Evolutionary conservation across 2,113 vertebrate species (phyloP), one percentile per base, ranked within the genome.

Genomic region (Etheostoma spectabile): DNA sequence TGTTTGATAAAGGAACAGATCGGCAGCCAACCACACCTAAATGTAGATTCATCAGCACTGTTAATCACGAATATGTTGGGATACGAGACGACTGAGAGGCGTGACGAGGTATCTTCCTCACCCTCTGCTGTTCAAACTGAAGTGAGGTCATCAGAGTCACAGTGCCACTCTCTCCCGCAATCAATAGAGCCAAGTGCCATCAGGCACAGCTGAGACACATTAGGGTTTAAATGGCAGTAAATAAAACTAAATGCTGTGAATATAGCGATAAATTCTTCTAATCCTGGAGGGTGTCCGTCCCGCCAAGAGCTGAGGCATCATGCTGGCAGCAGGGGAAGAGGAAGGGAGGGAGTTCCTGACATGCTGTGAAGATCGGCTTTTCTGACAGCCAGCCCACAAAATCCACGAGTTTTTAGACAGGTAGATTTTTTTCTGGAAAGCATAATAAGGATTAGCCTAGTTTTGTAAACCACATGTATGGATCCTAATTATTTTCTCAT

Each of bases 241-340:
- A 88, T 72, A 86, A 84, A 62, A 82, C 67, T 48, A 77, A 92
- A 87, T 64, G 89, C 64, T 19, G 0, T 51, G 74, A 89, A 90
- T 77, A 79, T 82, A 69, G 71, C 45, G 62, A 45, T 79, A 52
- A 91, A 77, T 77, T 84, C 81, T 33, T 68, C 48, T 80, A 52
- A 86, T 62, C 85, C 90, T 75, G 55, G 55, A 83, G 21, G 73
- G 57, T 45, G 72, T 80, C 72, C 62, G 80, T 69, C 73, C 86
- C 33, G 27, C 59, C 15, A 56, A 63, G 55, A 89, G 84, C 38
- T 73, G 79, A 87, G 83, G 87, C 88, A 82, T 90, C 77, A 88
- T 19, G 55, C 68, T 71, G 74, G 77, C 87, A 89, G 74, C 45
- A 35, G 55, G 15, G 46, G 73, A 63, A 65, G 84, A 68, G 53